Percentiles rank a stretch among this genome's conserved stretches.
phyloP scores from a whole-genome alignment of 2,888 invertebrate genomes.

The Pegoplata infirma region DNA sequence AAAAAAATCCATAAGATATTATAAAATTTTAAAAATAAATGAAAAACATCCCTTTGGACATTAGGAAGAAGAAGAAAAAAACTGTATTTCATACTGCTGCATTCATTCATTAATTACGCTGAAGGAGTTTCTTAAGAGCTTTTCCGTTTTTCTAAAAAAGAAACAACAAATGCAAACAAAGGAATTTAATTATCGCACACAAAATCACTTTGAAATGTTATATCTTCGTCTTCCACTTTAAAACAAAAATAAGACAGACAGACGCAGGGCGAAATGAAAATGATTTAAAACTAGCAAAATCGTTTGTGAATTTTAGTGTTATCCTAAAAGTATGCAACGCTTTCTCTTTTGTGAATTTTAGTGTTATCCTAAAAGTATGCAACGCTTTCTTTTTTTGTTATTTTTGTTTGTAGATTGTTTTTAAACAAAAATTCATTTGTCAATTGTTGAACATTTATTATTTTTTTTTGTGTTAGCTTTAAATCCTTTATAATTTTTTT shows the following conservation, averaged over 20 bases:
- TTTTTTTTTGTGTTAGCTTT: not conserved
- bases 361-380: not conserved
- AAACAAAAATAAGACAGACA: too few species aligned
- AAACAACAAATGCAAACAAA: not conserved
- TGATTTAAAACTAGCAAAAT: not conserved
- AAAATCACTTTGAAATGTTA: not conserved
- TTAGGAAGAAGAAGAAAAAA: too few species aligned
- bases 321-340: not conserved
- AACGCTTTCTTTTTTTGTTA: not conserved
- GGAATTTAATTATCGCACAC: not conserved
- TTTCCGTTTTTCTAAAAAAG: not conserved
- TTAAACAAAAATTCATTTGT: conserved; percentile 7
- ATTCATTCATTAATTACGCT: not conserved
- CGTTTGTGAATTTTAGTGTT: not conserved
- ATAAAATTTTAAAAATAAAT: too few species aligned
- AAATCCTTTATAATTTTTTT: not conserved
- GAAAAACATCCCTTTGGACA: too few species aligned
- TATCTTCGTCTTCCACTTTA: not conserved
- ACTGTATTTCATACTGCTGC: too few species aligned
- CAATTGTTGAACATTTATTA: conserved; percentile 22
- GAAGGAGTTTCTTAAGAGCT: not conserved
- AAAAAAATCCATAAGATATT: too few species aligned
- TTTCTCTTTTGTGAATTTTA: not conserved
- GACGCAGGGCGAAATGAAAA: not conserved
- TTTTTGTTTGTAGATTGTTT: not conserved